Evolutionary conservation across 2,797 vertebrate genomes (phyloP).

Genomic region (Chelon auratus): DNA sequence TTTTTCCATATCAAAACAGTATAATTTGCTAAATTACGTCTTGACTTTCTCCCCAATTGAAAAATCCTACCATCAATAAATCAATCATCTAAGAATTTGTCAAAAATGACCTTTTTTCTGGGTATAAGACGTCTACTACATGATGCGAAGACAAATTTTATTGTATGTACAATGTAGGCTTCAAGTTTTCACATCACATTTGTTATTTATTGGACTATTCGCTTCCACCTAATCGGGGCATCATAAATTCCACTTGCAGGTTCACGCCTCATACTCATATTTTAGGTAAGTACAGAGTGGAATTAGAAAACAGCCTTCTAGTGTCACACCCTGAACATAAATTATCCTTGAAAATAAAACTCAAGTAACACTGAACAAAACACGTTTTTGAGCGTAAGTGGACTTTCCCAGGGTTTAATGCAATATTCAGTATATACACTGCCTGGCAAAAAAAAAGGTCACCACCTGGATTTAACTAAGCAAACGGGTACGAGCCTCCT

Average conservation of each 20-base stretch:
- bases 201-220: background rate
- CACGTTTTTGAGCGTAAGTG: too few species aligned
- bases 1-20: background rate
- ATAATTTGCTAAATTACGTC: background rate
- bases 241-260: background rate
- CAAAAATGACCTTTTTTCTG: background rate
- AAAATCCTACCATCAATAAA: too few species aligned
- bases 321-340: background rate
- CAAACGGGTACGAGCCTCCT: too few species aligned
- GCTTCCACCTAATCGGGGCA: background rate
- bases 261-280: too few species aligned
- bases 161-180: background rate
- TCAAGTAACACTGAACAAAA: background rate
- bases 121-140: background rate
- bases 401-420: constrained; percentile 11
- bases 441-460: too few species aligned
- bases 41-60: background rate
- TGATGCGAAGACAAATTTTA: background rate
- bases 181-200: background rate
- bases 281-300: too few species aligned
- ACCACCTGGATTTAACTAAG: too few species aligned
- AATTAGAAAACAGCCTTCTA: background rate
- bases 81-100: background rate
- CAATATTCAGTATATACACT: too few species aligned
- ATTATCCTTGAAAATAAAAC: background rate